Evolutionary conservation across 1,140 invertebrate genomes (phyloP).

Genomic region (Brachionus rotundiformis): DNA sequence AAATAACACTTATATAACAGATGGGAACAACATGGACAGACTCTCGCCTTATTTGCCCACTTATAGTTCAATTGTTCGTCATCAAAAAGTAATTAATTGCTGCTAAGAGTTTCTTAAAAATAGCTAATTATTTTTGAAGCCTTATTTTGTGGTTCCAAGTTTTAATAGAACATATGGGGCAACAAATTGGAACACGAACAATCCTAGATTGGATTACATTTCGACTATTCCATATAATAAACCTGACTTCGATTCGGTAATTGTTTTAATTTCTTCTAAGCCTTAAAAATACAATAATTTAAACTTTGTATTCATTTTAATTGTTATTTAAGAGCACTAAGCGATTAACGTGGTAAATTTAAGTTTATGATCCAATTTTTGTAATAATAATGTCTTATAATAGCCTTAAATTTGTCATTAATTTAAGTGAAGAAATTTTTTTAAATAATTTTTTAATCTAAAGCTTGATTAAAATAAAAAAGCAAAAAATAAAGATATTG

Average conservation of each 20-base stretch:
- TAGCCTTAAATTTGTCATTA: no score
- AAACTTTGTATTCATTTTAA: no score
- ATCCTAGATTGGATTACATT: slow-evolving; percentile 30
- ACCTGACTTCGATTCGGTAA: slow-evolving; percentile 4
- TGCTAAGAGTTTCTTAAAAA: background rate
- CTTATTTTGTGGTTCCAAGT: slow-evolving; percentile 40
- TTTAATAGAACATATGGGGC: slow-evolving; percentile 21
- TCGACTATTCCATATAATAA: slow-evolving; percentile 25
- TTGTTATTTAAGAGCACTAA: no score
- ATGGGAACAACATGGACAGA: background rate
- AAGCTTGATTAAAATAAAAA: no score
- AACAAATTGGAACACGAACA: slow-evolving; percentile 12
- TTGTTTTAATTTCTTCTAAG: background rate
- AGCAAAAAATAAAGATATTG: no score
- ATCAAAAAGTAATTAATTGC: slow-evolving; percentile 18
- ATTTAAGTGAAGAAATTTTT: no score
- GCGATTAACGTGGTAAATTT: no score
- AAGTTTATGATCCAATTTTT: no score
- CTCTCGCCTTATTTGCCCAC: slow-evolving; percentile 32
- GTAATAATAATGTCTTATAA: no score
- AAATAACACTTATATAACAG: background rate
- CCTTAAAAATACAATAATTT: background rate
- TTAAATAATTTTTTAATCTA: no score
- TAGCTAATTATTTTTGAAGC: background rate
- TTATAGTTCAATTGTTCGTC: slow-evolving; percentile 13